These are phyloP conservation scores for Pseudonaja textilis DNA, from an alignment of 2,113 vertebrate genomes.

Conservation along the genomic window DNA sequence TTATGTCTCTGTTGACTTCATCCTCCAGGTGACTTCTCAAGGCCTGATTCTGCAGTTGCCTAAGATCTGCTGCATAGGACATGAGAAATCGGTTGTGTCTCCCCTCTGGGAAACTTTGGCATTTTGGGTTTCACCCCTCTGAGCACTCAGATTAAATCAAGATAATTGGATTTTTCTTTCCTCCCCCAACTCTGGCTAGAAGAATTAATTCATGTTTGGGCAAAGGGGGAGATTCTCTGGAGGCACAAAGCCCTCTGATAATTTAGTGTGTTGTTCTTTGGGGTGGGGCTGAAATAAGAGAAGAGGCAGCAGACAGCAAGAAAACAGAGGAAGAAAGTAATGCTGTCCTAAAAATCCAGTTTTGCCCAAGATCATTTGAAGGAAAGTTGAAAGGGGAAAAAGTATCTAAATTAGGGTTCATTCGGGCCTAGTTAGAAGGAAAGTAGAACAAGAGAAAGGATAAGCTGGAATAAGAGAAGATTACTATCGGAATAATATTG, in stretches of 20 bases:
- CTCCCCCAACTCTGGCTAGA: constrained; percentile 16
- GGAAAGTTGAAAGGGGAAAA: background rate
- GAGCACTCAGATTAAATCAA: constrained; percentile 38
- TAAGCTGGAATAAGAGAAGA: background rate
- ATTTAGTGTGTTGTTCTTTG: constrained; percentile 23
- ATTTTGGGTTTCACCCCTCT: constrained; percentile 57
- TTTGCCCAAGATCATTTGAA: background rate
- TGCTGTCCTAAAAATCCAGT: background rate
- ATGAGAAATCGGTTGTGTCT: background rate
- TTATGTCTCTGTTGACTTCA: background rate
- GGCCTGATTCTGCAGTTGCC: background rate
- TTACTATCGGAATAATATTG: background rate
- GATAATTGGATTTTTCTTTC: constrained; percentile 34
- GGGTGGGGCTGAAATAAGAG: constrained; percentile 22
- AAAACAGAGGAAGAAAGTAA: background rate
- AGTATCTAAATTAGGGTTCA: background rate
- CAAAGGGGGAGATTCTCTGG: constrained; percentile 31
- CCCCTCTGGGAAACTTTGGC: constrained; percentile 48
- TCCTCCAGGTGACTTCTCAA: background rate
- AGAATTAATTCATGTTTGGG: constrained; percentile 46
- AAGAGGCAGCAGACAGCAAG: background rate
- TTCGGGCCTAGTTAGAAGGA: background rate
- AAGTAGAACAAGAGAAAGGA: constrained; percentile 13
- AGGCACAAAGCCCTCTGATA: constrained; percentile 42
- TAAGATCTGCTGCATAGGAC: background rate